These are phyloP conservation scores for Nomada hirtipes DNA, from an alignment of 2,888 invertebrate species.

Conservation along the genomic window DNA sequence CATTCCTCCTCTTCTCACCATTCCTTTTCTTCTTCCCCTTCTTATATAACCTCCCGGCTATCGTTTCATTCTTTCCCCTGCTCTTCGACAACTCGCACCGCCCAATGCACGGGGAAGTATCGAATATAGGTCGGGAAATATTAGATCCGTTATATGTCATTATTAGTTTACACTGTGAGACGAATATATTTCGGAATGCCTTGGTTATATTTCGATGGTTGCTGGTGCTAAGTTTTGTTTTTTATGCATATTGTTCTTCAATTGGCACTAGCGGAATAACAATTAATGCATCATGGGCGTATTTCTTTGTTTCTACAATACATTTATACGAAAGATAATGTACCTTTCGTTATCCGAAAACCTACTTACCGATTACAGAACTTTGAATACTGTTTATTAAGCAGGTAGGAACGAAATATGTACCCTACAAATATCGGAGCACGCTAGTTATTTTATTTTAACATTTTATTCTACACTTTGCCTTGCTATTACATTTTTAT, in stretches of 20 bases:
- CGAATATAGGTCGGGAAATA: slow-evolving; percentile 75
- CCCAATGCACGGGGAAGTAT: slow-evolving; percentile 34
- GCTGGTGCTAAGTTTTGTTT: not conserved
- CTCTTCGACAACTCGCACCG: slow-evolving; percentile 18
- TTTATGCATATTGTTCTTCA: not conserved
- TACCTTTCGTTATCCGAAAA: too few relatives aligned
- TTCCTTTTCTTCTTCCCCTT: not conserved
- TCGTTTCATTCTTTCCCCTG: slow-evolving; percentile 10
- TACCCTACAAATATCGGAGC: too few relatives aligned
- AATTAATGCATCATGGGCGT: not conserved
- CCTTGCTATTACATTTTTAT: too few relatives aligned
- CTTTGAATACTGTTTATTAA: too few relatives aligned
- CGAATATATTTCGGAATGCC: slow-evolving; percentile 73
- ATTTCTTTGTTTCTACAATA: too few relatives aligned
- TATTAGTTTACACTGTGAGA: slow-evolving; percentile 80
- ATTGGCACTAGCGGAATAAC: not conserved
- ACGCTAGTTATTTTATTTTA: too few relatives aligned
- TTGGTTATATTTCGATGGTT: slow-evolving; percentile 20
- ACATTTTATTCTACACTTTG: too few relatives aligned
- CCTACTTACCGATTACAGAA: too few relatives aligned
- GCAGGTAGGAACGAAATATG: too few relatives aligned
- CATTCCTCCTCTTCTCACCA: slow-evolving; percentile 6
- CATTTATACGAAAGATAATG: too few relatives aligned
- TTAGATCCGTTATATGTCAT: slow-evolving; percentile 81
- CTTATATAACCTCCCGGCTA: not conserved